These are phyloP conservation scores for Micronisus gabar DNA, from an alignment of 2,113 vertebrate genomes.

Conservation along the genomic window DNA sequence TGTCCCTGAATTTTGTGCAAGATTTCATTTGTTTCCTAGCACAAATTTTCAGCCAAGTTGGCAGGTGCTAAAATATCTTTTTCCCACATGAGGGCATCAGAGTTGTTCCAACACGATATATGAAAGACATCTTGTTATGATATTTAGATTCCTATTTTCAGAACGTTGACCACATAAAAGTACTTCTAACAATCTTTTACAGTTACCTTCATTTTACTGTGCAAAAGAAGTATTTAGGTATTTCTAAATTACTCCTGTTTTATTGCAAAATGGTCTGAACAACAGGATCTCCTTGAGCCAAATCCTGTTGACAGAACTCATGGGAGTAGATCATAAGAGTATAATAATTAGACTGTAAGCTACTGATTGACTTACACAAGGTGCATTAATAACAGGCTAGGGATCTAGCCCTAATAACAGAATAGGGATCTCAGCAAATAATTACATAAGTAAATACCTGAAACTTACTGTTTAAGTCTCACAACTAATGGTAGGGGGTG, in stretches of 20 bases:
- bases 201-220: background rate
- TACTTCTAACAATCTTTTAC: background rate
- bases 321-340: background rate
- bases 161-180: background rate
- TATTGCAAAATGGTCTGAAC: background rate
- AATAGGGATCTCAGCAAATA: background rate
- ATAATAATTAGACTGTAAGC: background rate
- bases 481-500: background rate
- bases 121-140: background rate
- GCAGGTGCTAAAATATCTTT: constrained; percentile 34
- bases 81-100: constrained; percentile 78
- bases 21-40: background rate
- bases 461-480: background rate
- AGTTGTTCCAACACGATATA: constrained; percentile 25
- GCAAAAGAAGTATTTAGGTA: background rate
- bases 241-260: background rate
- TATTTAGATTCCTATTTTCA: background rate
- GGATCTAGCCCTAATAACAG: no score
- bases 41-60: background rate
- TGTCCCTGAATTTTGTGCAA: background rate
- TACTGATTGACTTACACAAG: background rate
- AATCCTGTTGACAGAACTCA: background rate
- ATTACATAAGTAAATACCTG: background rate
- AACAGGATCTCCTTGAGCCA: background rate
- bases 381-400: background rate